Evolutionary conservation across 2,113 vertebrate species (phyloP).

Genomic region (Leptobrachium leishanense): DNA sequence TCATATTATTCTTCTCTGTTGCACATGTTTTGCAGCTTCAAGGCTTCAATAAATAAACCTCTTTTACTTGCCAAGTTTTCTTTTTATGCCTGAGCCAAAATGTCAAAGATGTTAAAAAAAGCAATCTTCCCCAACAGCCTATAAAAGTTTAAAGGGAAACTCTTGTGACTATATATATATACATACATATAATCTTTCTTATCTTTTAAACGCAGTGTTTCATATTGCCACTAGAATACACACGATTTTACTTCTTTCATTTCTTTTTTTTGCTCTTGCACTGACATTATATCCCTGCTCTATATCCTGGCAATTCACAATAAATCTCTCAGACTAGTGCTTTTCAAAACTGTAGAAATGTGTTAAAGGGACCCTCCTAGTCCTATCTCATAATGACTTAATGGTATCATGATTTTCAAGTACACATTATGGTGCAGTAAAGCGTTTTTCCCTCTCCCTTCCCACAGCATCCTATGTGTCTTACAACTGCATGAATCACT

Average conservation of each 20-base stretch:
- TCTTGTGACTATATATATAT: background rate
- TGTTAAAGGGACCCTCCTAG: too few relatives aligned
- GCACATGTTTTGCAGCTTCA: slow-evolving; percentile 1
- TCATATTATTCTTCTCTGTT: background rate
- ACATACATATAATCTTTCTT: background rate
- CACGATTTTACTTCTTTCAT: background rate
- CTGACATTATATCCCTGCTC: background rate
- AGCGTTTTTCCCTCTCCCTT: too few relatives aligned
- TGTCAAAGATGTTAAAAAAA: slow-evolving; percentile 6
- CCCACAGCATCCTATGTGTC: too few relatives aligned
- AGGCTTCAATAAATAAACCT: slow-evolving; percentile 5
- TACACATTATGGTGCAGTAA: too few relatives aligned
- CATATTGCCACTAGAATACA: background rate
- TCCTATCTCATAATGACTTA: too few relatives aligned
- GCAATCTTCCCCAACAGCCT: slow-evolving; percentile 4
- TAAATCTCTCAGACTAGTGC: background rate
- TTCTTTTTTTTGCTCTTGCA: background rate
- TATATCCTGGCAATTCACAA: background rate
- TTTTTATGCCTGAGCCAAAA: background rate
- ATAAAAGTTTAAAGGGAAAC: slow-evolving; percentile 3
- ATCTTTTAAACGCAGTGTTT: background rate
- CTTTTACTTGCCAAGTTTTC: slow-evolving; percentile 2
- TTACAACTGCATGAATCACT: too few relatives aligned
- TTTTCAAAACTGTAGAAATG: background rate
- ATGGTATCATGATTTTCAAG: too few relatives aligned